A percentile compares a stretch with the other conserved stretches of the same genome.
Conservation (phyloP, 1,140 invertebrate species). For the Philaenus spumarius region DNA sequence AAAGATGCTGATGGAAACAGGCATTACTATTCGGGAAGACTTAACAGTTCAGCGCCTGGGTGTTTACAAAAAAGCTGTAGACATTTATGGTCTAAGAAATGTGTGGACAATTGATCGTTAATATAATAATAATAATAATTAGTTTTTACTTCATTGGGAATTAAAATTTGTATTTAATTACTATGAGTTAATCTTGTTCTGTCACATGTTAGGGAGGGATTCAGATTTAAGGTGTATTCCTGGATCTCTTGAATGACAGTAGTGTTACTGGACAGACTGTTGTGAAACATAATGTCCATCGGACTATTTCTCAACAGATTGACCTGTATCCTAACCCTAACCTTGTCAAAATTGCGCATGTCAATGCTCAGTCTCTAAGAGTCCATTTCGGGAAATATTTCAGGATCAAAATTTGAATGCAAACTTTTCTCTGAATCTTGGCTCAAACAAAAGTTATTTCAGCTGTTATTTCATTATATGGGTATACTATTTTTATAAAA, state of each 20-base stretch:
- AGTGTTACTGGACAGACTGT: too few species aligned
- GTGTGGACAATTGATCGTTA: not conserved
- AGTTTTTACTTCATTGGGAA: not conserved
- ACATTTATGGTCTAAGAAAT: not conserved
- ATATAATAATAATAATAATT: not conserved
- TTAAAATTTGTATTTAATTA: not conserved
- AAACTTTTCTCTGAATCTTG: not conserved
- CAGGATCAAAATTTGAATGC: not conserved
- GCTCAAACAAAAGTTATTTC: not conserved
- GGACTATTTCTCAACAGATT: too few species aligned
- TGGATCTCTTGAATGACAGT: not conserved
- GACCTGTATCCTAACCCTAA: not conserved
- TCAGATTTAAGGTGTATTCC: not conserved
- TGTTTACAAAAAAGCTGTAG: too few species aligned
- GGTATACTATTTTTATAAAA: not conserved
- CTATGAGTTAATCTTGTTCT: not conserved
- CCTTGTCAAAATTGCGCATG: too few species aligned
- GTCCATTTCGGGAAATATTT: not conserved
- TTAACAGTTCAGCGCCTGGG: too few species aligned
- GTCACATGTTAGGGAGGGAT: not conserved
- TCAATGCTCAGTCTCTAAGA: not conserved
- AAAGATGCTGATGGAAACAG: too few species aligned
- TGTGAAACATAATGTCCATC: too few species aligned
- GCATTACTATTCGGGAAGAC: too few species aligned
- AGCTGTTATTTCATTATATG: not conserved